Evolutionary conservation across 2,888 invertebrate species (phyloP).

Genomic region (Eledona agricola): DNA sequence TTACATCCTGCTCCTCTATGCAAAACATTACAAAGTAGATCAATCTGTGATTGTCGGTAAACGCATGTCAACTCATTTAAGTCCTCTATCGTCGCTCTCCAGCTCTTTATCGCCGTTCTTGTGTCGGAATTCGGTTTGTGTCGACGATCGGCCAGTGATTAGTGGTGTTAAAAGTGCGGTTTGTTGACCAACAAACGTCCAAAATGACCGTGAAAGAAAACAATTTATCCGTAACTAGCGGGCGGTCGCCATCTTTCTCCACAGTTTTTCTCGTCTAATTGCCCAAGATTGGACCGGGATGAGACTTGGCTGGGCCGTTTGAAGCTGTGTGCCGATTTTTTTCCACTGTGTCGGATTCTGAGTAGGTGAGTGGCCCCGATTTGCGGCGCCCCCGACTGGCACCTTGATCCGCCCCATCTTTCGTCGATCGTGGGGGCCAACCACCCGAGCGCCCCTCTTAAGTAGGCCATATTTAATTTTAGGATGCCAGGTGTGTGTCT

Average conservation of each 20-base stretch:
- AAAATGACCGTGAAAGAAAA: conserved; percentile 64
- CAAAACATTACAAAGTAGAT: conserved; percentile 63
- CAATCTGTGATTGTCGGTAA: conserved; percentile 60
- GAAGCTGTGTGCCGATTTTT: conserved; percentile 46
- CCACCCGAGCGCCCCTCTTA: conserved; percentile 40
- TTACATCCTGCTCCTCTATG: conserved; percentile 59
- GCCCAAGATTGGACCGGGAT: conserved; percentile 51
- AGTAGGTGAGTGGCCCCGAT: too few relatives aligned
- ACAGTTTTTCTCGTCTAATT: conserved; percentile 63
- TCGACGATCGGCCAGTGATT: conserved; percentile 42
- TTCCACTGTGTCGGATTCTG: conserved; percentile 10
- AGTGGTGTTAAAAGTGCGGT: conserved; percentile 54
- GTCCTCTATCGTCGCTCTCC: conserved; percentile 15
- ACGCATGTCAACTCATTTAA: conserved; percentile 55
- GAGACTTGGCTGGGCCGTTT: conserved; percentile 51
- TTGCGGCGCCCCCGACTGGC: too few relatives aligned
- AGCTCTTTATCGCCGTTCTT: conserved; percentile 35
- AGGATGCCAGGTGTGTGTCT: conserved; percentile 52
- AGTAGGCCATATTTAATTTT: conserved; percentile 58
- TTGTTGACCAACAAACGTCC: conserved; percentile 59
- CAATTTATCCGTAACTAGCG: conserved; percentile 64
- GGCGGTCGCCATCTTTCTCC: conserved; percentile 70
- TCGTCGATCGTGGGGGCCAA: too few relatives aligned
- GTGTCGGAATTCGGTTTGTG: conserved; percentile 25
- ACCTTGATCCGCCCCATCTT: too few relatives aligned